Conservation (phyloP, 2,888 invertebrate genomes). For the Xestia ashworthii region DNA sequence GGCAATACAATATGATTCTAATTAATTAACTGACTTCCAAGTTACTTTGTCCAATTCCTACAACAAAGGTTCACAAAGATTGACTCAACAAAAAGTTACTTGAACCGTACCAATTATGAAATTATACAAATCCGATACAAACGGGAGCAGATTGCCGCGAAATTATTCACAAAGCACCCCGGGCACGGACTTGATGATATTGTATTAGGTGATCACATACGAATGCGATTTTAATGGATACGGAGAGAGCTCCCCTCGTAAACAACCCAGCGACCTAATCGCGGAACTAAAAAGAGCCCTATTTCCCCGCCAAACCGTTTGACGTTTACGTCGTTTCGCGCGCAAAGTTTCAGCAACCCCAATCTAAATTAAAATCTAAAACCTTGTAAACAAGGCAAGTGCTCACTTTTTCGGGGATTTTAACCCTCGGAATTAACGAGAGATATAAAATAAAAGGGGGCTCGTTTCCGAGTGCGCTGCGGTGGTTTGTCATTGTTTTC, state of each 20-base stretch:
- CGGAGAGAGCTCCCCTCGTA: constrained; percentile 73
- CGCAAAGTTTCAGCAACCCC: constrained; percentile 79
- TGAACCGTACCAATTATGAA: constrained; percentile 77
- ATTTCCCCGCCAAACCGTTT: constrained; percentile 70
- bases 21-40: constrained; percentile 8
- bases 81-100: constrained; percentile 58
- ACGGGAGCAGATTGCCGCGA: constrained; percentile 89
- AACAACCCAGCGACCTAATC: constrained; percentile 71
- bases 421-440: constrained; percentile 90
- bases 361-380: constrained; percentile 92
- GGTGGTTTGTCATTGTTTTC: constrained; percentile 78
- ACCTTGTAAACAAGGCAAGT: constrained; percentile 92
- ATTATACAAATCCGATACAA: constrained; percentile 86
- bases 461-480: constrained; percentile 71
- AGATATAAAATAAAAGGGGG: constrained; percentile 83
- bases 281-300: constrained; percentile 71
- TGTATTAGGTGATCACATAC: constrained; percentile 91
- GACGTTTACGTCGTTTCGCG: constrained; percentile 81
- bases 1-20: background rate
- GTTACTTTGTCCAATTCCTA: constrained; percentile 9
- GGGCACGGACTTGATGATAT: constrained; percentile 89
- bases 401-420: constrained; percentile 91
- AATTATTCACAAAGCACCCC: constrained; percentile 90
- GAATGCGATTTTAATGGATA: constrained; percentile 91
- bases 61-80: constrained; percentile 33